Evolutionary conservation across 1,140 invertebrate species (phyloP).

Genomic region (Solen grandis): DNA sequence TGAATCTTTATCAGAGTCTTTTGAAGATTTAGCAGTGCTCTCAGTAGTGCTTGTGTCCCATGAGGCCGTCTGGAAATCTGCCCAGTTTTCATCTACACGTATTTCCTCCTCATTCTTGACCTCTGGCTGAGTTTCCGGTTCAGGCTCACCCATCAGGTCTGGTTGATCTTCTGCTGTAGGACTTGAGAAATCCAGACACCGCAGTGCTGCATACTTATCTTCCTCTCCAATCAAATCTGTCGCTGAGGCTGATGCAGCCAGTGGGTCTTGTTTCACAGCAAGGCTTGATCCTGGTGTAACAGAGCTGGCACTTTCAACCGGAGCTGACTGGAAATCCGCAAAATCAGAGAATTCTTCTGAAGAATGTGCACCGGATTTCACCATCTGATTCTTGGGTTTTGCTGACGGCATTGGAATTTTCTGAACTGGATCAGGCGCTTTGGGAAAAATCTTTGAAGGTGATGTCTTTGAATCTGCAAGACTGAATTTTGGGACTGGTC

Average conservation of each 20-base stretch:
- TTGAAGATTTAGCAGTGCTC: background rate
- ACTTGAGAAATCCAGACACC: slow-evolving; percentile 63
- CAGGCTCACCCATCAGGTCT: slow-evolving; percentile 38
- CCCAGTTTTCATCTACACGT: slow-evolving; percentile 77
- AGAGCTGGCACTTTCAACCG: slow-evolving; percentile 7
- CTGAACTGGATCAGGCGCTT: slow-evolving; percentile 4
- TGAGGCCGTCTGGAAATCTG: slow-evolving; percentile 64
- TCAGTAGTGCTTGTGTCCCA: slow-evolving; percentile 19
- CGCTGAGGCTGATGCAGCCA: slow-evolving; percentile 58
- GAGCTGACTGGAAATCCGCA: slow-evolving; percentile 69
- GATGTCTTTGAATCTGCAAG: slow-evolving; percentile 13
- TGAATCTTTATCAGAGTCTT: background rate
- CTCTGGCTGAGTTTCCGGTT: background rate
- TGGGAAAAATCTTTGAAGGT: slow-evolving; percentile 2
- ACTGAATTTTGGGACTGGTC: slow-evolving; percentile 57
- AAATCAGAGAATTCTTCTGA: slow-evolving; percentile 58
- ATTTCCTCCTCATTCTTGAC: slow-evolving; percentile 42
- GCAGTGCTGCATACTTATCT: slow-evolving; percentile 81
- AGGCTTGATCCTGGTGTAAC: slow-evolving; percentile 1
- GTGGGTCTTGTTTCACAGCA: slow-evolving; percentile 13
- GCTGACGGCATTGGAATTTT: slow-evolving; percentile 34
- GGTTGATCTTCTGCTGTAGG: slow-evolving; percentile 20
- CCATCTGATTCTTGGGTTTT: background rate
- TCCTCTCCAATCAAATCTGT: slow-evolving; percentile 75
- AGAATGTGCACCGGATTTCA: slow-evolving; percentile 20